Evolutionary conservation across 2,113 vertebrate species (phyloP), one percentile per base, ranked within the genome.

Genomic region (Craseonycteris thonglongyai): DNA sequence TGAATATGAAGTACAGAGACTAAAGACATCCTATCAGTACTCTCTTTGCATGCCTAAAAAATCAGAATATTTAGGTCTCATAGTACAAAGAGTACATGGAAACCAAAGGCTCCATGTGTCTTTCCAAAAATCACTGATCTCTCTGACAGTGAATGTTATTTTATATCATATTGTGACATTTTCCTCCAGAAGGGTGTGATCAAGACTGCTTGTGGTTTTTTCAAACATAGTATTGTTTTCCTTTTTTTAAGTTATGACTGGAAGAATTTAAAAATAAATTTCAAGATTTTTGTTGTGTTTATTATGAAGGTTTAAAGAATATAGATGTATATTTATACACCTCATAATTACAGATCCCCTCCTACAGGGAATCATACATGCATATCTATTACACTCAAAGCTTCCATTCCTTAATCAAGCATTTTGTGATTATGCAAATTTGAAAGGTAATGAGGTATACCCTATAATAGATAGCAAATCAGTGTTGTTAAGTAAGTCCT

Each of bases 361-460:
- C 68, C 95, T 90, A 69, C 33, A 65, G 11, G 47, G 96, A 94
- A 96, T 94, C 92, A 86, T 42, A 6, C 35, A 93, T 42, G 9
- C 33, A 87, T 92, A 95, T 94, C 72, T 68, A 92, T 94, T 96
- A 86, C 38, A 96, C 42, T 83, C 56, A 94, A 93, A 94, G 0
- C 28, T 89, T 76, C 69, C 26, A 11, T 63, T 96, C 95, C 35
- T 95, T 97, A 97, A 95, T 82, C 96, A 96, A 96, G 90, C 79
- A 93, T 95, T 97, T 40, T 71, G 69, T 82, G 15, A 91, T 97
- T 97, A 95, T 6, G 6, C 76, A 80, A 96, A 96, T 96, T 92
- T 95, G 8, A 85, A 91, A 96, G 30, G 93, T 90, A 97, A 95
- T 81, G 92, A 97, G 78, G 6, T 59, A 94, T 59, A 96, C 65